Base-by-base conservation (phyloP, 2,888 invertebrate species). In the Amphipyra berbera region DNA sequence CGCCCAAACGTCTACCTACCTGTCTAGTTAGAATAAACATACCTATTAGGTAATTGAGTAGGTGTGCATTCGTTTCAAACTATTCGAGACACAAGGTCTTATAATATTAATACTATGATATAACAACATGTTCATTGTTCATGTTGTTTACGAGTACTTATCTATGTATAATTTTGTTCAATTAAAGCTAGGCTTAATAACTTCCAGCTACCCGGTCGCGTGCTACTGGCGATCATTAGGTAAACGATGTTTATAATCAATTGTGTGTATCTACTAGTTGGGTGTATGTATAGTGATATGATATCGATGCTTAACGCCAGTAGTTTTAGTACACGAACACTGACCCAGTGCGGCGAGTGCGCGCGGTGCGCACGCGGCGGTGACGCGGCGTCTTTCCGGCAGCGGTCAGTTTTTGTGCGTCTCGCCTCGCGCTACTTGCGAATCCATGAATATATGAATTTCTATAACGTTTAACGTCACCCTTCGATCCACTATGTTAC, bases 391-490 rank as follows among this genome's bases (percentile, higher is more conserved):
- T 21, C 30, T 60, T 57, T 67, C 67, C 70, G 64, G 48, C 68
- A 71, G 58, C 66, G 68, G 50, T 9, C 46, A 56, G 41, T 81
- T 81, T 81, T 78, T 82, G 68, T 66, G 60, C 48, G 79, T 72
- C 72, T 70, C 75, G 64, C 60, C 42, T 62, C 73, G 76, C 62
- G 70, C 73, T 68, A 66, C 67, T 62, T 64, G 62, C 73, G 58
- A 64, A 61, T 57, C 48, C 70, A 56, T 66, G 81, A 73, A 79
- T 80, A 80, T 55, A 80, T 81, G 69, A 78, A 82, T 79, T 64
- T 73, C 37, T 64, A 69, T 73, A 61, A 68, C 66, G 76, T 66
- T 78, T 80, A 79, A 67, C 68, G 73, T 80, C 73, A 77, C 49
- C 62, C 55, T 61, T 57, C 60, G 58, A 40, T 68, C 48, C 73